phyloP scores from a whole-genome alignment of 2,113 vertebrate genomes.

The Atlantisia rogersi region DNA sequence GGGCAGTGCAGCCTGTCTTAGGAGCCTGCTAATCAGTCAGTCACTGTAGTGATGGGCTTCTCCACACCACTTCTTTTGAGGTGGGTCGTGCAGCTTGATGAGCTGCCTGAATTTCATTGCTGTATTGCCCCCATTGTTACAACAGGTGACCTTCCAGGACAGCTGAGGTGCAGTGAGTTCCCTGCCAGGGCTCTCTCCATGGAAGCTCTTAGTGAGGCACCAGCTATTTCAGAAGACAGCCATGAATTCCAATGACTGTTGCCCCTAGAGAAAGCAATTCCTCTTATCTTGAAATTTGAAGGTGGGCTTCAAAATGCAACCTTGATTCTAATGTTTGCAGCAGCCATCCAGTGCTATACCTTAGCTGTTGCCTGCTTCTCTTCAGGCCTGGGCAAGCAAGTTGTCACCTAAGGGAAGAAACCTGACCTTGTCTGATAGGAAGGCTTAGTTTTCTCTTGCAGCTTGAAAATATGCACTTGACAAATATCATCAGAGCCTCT shows the following conservation, averaged over 20 bases:
- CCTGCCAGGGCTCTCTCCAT: not conserved
- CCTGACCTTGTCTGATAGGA: not conserved
- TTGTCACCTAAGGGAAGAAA: not conserved
- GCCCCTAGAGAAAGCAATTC: not conserved
- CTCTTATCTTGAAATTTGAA: not conserved
- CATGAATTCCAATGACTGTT: rapidly evolving
- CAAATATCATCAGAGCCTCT: not conserved
- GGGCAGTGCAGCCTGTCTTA: not conserved
- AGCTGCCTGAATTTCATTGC: not conserved
- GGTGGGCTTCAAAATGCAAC: not conserved
- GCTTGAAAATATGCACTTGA: not conserved
- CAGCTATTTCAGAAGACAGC: not conserved
- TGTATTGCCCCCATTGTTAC: rapidly evolving
- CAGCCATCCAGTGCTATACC: not conserved
- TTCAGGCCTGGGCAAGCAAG: not conserved
- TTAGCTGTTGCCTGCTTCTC: not conserved
- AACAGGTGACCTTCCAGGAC: not conserved
- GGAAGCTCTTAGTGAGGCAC: not conserved
- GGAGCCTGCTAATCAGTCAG: not conserved
- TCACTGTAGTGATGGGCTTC: not conserved
- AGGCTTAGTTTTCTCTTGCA: not conserved
- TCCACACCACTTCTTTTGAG: not conserved
- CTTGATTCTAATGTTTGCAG: not conserved
- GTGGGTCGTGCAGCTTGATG: not conserved
- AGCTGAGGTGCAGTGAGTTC: not conserved